Evolutionary conservation across 2,888 invertebrate genomes (phyloP), one percentile per base, ranked within the genome.

Genomic region (Chrysolina haemoptera): DNA sequence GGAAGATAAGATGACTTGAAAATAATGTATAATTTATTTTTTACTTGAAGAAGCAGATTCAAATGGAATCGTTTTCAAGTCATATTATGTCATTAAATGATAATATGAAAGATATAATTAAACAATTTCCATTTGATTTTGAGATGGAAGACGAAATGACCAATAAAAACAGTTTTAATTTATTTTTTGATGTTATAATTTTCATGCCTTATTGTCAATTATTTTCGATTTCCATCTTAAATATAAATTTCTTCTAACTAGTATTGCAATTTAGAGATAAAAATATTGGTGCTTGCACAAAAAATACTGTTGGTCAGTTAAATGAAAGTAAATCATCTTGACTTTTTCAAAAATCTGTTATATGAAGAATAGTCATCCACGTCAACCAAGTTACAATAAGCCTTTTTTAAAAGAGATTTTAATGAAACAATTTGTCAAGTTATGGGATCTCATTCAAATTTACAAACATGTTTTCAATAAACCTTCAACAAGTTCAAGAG

Each of bases 281-380:
- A 79, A 75, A 78, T 81, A 84, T 84, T 84, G 85, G 85, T 85
- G 85, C 85, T 85, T 85, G 85, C 85, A 85, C 85, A 82, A 82
- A 84, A 81, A 80, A 81, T 78, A 82, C 81, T 82, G 83, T 83
- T 83, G 79, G 81, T 79, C 81, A 81, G 80, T 82, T 81, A 77
- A 79, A 75, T 74, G 80, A 79, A 79, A 81, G 81, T 78, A 81
- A 80, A 80, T 75, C 67, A 73, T 75, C 65, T 74, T 64, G 40
- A 74, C 65, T 74, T 63, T 76, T 77, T 77, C 68, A 50, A 74
- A 72, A 74, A 70, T 73, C 62, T 72, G 74, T 76, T 74, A 20
- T 53, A 53, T 53, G 43, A 67, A 72, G 50, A 27, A 71, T 62
- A 67, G 63, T 75, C 75, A 75, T 55, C 68, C 73, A 69, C 66